Conservation (phyloP, 1,140 invertebrate genomes). For the Nephotettix cincticeps region DNA sequence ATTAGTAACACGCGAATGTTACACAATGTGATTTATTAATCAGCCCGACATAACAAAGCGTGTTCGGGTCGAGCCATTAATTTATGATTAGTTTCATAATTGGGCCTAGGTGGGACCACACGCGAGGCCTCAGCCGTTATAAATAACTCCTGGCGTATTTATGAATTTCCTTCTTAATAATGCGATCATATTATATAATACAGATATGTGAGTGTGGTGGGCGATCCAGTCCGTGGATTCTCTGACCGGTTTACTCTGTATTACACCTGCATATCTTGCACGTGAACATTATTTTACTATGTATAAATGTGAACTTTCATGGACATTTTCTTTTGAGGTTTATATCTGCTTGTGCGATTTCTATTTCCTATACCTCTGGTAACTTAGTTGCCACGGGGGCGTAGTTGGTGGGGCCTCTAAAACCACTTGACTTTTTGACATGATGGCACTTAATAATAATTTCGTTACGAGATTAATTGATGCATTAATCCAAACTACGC, state of each 20-base stretch:
- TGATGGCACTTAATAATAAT: too few relatives aligned
- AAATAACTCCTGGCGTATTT: conserved; percentile 29
- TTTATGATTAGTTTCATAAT: conserved; percentile 33
- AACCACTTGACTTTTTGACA: too few relatives aligned
- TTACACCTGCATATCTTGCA: too few relatives aligned
- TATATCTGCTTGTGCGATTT: too few relatives aligned
- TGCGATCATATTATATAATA: conserved; percentile 32
- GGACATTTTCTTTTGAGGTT: too few relatives aligned
- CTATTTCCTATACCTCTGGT: too few relatives aligned
- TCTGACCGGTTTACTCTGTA: background rate
- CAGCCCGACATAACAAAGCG: conserved; percentile 15
- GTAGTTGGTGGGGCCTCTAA: too few relatives aligned
- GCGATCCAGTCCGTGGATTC: background rate
- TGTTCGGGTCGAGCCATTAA: conserved; percentile 25
- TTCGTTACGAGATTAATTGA: too few relatives aligned
- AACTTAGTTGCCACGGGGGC: too few relatives aligned
- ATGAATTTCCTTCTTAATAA: conserved; percentile 32
- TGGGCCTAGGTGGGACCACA: conserved; percentile 30
- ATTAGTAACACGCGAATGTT: conserved; percentile 25
- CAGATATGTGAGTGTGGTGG: conserved; percentile 26
- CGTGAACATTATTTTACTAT: too few relatives aligned
- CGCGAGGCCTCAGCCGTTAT: conserved; percentile 9
- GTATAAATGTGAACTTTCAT: too few relatives aligned
- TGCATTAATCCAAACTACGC: too few relatives aligned
- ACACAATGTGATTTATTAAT: conserved; percentile 29